Percentiles rank a stretch among this genome's conserved stretches.
Evolutionary conservation across 2,113 vertebrate species (phyloP).

Genomic region (Lasiurus borealis): DNA sequence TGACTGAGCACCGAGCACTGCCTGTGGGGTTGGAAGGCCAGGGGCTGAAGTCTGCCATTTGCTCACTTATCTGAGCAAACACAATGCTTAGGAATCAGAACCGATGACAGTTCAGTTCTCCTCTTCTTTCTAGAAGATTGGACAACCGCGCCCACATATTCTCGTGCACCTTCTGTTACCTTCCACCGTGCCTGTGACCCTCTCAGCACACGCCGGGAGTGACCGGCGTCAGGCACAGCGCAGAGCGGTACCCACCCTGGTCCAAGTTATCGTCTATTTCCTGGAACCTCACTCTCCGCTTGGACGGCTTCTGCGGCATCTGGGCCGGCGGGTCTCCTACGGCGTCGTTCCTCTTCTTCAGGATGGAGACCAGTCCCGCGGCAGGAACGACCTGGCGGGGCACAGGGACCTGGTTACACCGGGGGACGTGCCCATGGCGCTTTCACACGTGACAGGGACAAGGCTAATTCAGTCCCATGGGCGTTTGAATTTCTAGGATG

Average conservation of each 20-base stretch:
- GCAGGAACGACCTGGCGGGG: slow-evolving; percentile 89
- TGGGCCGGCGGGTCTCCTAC: slow-evolving; percentile 82
- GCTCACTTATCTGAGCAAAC: slow-evolving; percentile 35
- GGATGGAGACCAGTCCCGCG: slow-evolving; percentile 95
- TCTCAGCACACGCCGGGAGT: not conserved
- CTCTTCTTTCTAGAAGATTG: slow-evolving; percentile 1
- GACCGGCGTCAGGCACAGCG: not conserved
- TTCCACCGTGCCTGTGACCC: fast-evolving
- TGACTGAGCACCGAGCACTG: not conserved
- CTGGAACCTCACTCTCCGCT: slow-evolving; percentile 95
- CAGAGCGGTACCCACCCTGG: slow-evolving; percentile 87
- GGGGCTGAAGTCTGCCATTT: not conserved
- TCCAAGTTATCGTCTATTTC: slow-evolving; percentile 94
- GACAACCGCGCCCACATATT: not conserved
- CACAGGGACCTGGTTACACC: not conserved
- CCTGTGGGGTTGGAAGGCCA: not conserved
- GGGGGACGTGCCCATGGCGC: not conserved
- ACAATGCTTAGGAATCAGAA: not conserved
- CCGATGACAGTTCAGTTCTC: not conserved
- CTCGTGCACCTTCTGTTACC: not conserved
- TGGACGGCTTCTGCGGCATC: slow-evolving; percentile 87
- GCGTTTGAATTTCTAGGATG: not conserved
- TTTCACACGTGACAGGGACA: not conserved
- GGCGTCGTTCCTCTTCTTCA: slow-evolving; percentile 92
- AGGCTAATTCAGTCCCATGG: not conserved